Conservation (phyloP, 2,888 invertebrate genomes). For the Athetis lepigone region DNA sequence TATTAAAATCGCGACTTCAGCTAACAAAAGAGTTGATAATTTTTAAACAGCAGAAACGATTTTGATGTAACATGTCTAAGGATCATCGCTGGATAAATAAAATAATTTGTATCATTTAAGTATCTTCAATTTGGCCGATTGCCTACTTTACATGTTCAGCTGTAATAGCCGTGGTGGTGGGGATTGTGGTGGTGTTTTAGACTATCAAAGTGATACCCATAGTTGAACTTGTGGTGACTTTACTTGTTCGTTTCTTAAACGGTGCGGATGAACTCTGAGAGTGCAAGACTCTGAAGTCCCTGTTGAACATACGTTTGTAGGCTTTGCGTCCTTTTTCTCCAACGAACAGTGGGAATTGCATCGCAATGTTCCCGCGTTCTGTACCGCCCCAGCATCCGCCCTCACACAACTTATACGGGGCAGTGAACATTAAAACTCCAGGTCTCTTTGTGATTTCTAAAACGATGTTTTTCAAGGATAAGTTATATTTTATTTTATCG, state of each 20-base stretch:
- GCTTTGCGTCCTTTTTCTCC: constrained; percentile 68
- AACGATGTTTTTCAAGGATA: constrained; percentile 62
- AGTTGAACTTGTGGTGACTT: constrained; percentile 22
- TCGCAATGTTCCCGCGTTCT: constrained; percentile 63
- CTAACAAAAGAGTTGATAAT: too few relatives aligned
- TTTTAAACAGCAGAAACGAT: too few relatives aligned
- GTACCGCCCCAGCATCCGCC: constrained; percentile 69
- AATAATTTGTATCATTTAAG: too few relatives aligned
- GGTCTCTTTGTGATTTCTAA: constrained; percentile 72
- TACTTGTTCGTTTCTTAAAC: constrained; percentile 66
- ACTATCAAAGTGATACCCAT: constrained; percentile 32
- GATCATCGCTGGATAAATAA: too few relatives aligned
- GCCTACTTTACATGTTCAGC: too few relatives aligned
- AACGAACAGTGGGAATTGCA: constrained; percentile 79
- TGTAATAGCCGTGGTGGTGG: constrained; percentile 3
- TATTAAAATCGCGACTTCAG: too few relatives aligned
- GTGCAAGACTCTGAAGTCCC: constrained; percentile 66
- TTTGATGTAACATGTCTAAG: too few relatives aligned
- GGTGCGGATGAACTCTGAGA: constrained; percentile 63
- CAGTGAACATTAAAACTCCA: constrained; percentile 78
- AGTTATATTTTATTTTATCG: constrained; percentile 7
- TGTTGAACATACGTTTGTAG: constrained; percentile 67
- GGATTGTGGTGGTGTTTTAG: constrained; percentile 5
- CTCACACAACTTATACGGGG: constrained; percentile 80
- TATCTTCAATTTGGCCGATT: too few relatives aligned